A percentile compares a stretch with the other conserved stretches of the same genome.
Conservation (phyloP, 92 coral and sea anemone species). For the Palythoa grandiflora region DNA sequence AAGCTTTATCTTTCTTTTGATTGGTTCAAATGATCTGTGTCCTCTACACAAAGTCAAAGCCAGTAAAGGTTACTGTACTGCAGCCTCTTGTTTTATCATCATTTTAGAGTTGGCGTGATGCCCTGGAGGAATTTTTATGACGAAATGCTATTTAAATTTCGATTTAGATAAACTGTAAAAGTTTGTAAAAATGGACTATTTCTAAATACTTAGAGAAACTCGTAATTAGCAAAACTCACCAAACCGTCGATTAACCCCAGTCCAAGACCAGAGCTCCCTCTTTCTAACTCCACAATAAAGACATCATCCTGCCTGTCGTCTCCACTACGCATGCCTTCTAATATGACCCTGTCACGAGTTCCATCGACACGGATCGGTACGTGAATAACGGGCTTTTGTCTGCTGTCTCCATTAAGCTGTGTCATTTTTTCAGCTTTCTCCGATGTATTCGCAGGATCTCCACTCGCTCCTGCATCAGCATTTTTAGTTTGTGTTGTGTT, state of each 20-base stretch:
- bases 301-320: conserved; percentile 98
- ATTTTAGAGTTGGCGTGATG: no score
- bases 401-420: conserved; percentile 66
- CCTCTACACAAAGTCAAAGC: no score
- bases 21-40: no score
- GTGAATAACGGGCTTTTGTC: conserved; percentile 49
- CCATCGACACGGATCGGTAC: conserved; percentile 39
- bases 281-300: conserved; percentile 93
- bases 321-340: conserved; percentile 93
- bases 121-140: no score
- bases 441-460: conserved; percentile 56
- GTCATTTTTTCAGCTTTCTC: conserved; percentile 77
- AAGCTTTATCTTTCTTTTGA: no score
- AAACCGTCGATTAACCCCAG: conserved; percentile 97
- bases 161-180: no score
- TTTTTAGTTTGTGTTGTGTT: conserved; percentile 41
- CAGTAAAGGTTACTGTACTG: no score
- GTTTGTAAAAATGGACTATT: no score
- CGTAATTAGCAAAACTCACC: conserved; percentile 60
- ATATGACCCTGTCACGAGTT: conserved; percentile 45
- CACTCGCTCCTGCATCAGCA: conserved; percentile 46
- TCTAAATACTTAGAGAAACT: no score
- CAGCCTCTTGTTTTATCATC: no score
- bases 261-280: conserved; percentile 87
- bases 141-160: no score